Percentiles rank a stretch among this genome's conserved stretches.
Conservation (phyloP, 2,113 vertebrate genomes). For the Crotophaga sulcirostris region DNA sequence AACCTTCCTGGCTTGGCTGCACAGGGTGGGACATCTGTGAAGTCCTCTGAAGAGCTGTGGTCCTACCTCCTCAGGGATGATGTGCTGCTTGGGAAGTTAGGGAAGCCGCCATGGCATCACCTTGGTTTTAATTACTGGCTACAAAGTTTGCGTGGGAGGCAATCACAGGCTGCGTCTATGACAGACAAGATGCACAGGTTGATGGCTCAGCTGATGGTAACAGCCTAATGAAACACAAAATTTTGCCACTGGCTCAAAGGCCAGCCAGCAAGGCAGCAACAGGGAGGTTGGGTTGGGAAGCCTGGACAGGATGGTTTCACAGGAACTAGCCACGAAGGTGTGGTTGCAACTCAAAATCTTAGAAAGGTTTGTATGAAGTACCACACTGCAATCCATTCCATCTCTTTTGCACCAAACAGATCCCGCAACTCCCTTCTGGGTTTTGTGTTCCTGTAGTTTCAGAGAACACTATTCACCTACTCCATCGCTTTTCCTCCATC, state of each 20-base stretch:
- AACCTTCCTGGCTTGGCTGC: background rate
- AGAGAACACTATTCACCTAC: background rate
- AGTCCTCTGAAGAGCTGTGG: fast-evolving
- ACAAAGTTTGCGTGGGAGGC: background rate
- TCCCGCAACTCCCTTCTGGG: background rate
- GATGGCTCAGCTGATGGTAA: background rate
- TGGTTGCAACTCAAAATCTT: background rate
- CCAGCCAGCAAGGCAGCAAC: background rate
- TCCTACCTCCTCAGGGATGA: background rate
- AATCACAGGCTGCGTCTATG: background rate
- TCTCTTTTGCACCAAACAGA: background rate
- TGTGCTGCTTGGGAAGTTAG: background rate
- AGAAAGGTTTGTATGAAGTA: background rate
- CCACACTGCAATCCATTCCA: background rate
- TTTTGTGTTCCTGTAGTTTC: background rate
- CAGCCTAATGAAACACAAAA: background rate
- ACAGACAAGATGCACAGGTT: background rate
- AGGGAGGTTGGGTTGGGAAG: background rate
- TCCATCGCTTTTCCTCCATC: background rate
- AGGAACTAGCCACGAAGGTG: background rate
- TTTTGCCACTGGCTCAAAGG: background rate
- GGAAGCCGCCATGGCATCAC: fast-evolving
- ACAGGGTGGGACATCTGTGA: background rate
- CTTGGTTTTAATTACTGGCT: background rate
- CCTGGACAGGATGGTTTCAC: background rate